phyloP scores from a whole-genome alignment of 2,888 invertebrate genomes.

The Xestoiulus laeticollis region DNA sequence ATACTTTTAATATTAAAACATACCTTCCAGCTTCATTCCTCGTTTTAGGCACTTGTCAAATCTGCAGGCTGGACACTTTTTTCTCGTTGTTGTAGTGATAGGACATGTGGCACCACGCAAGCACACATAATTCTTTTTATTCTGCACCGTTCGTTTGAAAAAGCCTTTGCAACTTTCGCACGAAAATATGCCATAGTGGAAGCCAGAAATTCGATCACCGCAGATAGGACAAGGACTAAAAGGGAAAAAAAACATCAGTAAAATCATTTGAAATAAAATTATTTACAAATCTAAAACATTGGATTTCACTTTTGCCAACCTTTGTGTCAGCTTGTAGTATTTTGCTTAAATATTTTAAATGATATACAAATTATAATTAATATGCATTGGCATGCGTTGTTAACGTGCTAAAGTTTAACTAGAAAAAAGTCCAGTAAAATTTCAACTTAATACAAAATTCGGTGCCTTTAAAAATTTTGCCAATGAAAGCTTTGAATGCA shows the following conservation, averaged over 20 bases:
- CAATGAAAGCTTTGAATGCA: too few relatives aligned
- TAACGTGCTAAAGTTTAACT: too few relatives aligned
- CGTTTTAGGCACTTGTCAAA: constrained; percentile 95
- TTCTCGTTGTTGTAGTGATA: constrained; percentile 90
- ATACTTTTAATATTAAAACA: too few relatives aligned
- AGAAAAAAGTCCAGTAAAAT: too few relatives aligned
- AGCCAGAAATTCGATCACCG: constrained; percentile 94
- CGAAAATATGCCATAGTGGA: constrained; percentile 97
- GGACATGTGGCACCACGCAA: constrained; percentile 89
- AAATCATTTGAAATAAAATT: not conserved
- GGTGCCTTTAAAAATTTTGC: too few relatives aligned
- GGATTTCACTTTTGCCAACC: not conserved
- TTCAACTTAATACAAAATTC: too few relatives aligned
- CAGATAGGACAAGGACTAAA: constrained; percentile 92
- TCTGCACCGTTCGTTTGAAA: constrained; percentile 98
- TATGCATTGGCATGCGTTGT: too few relatives aligned
- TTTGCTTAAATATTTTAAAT: not conserved
- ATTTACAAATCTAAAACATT: not conserved
- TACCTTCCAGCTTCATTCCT: constrained; percentile 96
- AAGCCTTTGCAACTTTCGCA: constrained; percentile 99
- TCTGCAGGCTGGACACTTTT: constrained; percentile 96
- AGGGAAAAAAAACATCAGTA: constrained; percentile 54
- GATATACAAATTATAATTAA: not conserved
- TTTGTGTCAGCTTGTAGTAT: not conserved
- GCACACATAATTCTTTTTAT: constrained; percentile 96